These are phyloP conservation scores for Galeopterus variegatus DNA, from an alignment of 2,113 vertebrate genomes.

Conservation along the genomic window DNA sequence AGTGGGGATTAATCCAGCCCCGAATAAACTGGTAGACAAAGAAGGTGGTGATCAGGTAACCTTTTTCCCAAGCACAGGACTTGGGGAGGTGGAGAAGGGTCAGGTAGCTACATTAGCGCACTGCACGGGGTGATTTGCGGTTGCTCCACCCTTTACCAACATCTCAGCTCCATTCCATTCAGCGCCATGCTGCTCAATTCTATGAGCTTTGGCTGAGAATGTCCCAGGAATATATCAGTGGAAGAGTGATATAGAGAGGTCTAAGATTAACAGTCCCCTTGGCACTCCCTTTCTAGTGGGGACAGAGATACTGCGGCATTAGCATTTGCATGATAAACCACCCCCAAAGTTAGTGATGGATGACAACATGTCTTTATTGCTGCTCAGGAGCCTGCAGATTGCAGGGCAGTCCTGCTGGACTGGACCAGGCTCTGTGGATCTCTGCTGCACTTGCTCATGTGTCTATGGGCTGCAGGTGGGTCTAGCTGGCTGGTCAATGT, in stretches of 20 bases:
- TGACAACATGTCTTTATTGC: not conserved
- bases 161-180: not conserved
- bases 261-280: not conserved
- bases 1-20: conserved; percentile 85
- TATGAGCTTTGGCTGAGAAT: not conserved
- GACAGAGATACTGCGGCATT: not conserved
- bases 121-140: conserved; percentile 3
- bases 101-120: conserved; percentile 71
- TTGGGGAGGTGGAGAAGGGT: conserved; percentile 74
- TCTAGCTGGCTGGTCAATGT: not conserved
- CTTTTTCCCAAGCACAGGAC: conserved; percentile 84
- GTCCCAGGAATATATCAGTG: not conserved
- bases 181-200: not conserved
- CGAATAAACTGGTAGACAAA: conserved; percentile 84
- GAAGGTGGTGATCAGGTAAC: conserved; percentile 85
- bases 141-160: not conserved
- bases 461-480: not conserved
- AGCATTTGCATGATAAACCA: not conserved
- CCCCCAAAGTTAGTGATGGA: not conserved
- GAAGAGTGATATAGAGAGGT: not conserved
- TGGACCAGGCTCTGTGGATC: fast-evolving
- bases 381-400: not conserved
- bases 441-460: not conserved
- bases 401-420: not conserved
- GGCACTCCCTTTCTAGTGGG: not conserved